phyloP scores from a whole-genome alignment of 2,113 vertebrate genomes.

The Piliocolobus tephrosceles region DNA sequence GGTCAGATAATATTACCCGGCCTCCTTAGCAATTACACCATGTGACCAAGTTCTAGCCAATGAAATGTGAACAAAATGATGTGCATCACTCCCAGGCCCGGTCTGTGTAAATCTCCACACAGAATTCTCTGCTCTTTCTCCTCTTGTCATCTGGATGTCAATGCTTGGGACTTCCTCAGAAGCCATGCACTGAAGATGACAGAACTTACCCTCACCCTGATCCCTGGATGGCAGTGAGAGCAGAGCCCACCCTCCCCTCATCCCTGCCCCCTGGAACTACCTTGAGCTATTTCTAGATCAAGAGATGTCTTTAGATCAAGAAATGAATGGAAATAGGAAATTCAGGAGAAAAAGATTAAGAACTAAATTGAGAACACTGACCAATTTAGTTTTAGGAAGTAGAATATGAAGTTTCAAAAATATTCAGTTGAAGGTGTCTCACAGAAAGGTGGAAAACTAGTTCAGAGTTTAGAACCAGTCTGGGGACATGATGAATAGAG shows the following conservation, averaged over 20 bases:
- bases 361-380: neutral
- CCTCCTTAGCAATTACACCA: neutral
- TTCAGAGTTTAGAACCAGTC: neutral
- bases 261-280: neutral
- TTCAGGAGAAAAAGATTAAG: neutral
- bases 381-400: neutral
- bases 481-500: neutral
- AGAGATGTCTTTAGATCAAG: neutral
- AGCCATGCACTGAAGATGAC: neutral
- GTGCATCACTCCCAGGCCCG: neutral
- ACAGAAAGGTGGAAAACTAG: neutral
- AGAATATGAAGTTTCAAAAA: neutral
- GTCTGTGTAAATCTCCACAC: neutral
- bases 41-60: neutral
- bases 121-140: neutral
- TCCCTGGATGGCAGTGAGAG: neutral
- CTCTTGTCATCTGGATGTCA: neutral
- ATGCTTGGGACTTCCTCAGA: neutral
- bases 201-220: neutral
- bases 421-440: neutral
- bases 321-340: neutral
- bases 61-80: neutral
- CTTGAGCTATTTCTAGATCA: neutral
- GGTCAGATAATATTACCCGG: neutral
- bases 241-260: neutral